A percentile compares a stretch with the other conserved stretches of the same genome.
These are phyloP conservation scores for Varecia variegata DNA, from an alignment of 2,797 vertebrate genomes.

Conservation along the genomic window DNA sequence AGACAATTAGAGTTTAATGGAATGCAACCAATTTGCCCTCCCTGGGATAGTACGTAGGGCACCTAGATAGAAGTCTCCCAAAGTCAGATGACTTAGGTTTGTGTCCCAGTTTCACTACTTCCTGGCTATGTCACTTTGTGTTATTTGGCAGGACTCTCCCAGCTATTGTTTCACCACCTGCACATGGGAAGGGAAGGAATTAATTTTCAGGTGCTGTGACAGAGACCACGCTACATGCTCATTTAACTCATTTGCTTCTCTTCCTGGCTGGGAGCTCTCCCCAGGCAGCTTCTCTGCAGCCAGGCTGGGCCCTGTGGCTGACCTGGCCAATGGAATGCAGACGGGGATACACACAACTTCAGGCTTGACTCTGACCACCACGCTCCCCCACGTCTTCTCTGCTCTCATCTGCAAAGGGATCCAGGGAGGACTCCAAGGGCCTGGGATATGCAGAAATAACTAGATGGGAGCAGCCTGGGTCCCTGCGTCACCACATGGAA, in stretches of 20 bases:
- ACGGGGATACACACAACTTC: accelerated
- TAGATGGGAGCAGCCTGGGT: background rate
- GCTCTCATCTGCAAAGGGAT: background rate
- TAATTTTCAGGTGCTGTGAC: background rate
- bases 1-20: background rate
- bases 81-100: background rate
- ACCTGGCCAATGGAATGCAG: no score
- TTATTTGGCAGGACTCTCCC: background rate
- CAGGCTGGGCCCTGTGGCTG: background rate
- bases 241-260: background rate
- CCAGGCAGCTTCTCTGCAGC: background rate
- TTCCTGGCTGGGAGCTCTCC: background rate
- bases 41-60: background rate
- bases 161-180: background rate
- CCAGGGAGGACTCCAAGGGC: background rate
- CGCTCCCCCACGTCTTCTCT: background rate
- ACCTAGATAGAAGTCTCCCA: background rate
- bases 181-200: background rate
- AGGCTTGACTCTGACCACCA: background rate
- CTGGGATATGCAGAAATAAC: background rate
- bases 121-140: background rate
- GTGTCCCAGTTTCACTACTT: background rate
- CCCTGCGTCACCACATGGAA: background rate
- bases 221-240: background rate
- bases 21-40: background rate